Evolutionary conservation across 2,113 vertebrate species (phyloP).

Genomic region (Donacobius atricapilla): DNA sequence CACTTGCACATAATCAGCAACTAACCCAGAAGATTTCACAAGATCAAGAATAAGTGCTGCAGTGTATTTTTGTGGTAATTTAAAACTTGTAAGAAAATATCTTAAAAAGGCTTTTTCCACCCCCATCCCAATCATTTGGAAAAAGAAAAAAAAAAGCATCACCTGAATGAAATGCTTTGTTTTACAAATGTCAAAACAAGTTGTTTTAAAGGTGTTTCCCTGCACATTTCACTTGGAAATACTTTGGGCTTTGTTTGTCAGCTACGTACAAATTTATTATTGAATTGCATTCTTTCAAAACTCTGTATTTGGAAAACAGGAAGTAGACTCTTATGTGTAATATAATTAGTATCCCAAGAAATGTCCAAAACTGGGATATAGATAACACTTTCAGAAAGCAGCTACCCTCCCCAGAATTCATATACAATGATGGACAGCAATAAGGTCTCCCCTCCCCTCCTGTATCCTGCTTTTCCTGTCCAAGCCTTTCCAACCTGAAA

Average conservation of each 20-base stretch:
- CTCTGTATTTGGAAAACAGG: background rate
- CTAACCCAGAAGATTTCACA: background rate
- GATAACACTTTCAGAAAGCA: background rate
- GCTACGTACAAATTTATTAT: background rate
- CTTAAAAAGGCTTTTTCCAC: background rate
- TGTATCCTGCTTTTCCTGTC: background rate
- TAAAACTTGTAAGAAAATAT: background rate
- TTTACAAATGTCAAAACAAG: background rate
- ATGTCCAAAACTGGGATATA: background rate
- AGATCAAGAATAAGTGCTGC: background rate
- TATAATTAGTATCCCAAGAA: background rate
- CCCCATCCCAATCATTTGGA: rapidly evolving
- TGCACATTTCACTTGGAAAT: background rate
- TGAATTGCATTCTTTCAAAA: background rate
- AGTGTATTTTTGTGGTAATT: background rate
- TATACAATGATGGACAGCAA: background rate
- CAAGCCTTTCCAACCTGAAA: background rate
- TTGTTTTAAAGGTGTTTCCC: background rate
- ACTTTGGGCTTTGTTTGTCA: background rate
- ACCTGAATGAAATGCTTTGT: background rate
- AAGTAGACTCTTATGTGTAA: background rate
- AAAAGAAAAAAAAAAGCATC: background rate
- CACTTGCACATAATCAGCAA: background rate
- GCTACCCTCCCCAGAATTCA: background rate
- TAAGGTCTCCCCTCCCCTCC: background rate